Base-by-base conservation (phyloP, 1,140 invertebrate genomes). In the Hylaeus volcanicus region DNA sequence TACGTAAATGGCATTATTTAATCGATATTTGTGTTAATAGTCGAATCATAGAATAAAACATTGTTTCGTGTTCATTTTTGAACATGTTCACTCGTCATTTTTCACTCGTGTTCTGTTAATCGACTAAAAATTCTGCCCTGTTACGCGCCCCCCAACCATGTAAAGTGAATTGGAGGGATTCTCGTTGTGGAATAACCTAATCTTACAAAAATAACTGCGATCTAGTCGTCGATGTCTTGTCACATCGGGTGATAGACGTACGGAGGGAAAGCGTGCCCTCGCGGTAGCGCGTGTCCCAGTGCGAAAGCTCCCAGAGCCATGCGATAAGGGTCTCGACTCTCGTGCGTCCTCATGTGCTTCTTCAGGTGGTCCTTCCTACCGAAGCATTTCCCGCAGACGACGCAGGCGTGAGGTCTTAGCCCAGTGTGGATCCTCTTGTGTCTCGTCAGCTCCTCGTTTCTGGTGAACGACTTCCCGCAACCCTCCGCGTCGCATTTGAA, bases 381-480 rank as follows among this genome's bases (percentile, higher is more conserved):
- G 89, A 99, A 99, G 55, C 96, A 94, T 92, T 98, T 98, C 0
- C 96, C 96, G 81, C 98, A 98, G 8, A 96, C 94, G 0, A 93
- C 88, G 90, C 98, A 98, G 0, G 95, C 94, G 90, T 96, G 98
- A 0, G 97, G 97, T 9, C 97, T 94, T 0, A 97, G 92, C 1
- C 97, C 97, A 0, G 97, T 97, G 91, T 99, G 98, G 70, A 99
- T 99, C 74, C 97, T 94, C 85, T 97, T 97, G 92, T 99, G 98
- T 41, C 98, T 94, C 0, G 98, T 98, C 60, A 99, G 92, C 90
- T 99, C 98, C 92, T 99, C 98, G 91, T 99, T 99, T 80, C 98
- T 94, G 0, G 98, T 98, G 89, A 99, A 99, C 0, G 96, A 96
- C 91, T 98, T 98, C 0, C 96, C 96, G 88, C 98, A 99, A 64